phyloP scores from a whole-genome alignment of 2,797 vertebrate species.

The Alca torda region DNA sequence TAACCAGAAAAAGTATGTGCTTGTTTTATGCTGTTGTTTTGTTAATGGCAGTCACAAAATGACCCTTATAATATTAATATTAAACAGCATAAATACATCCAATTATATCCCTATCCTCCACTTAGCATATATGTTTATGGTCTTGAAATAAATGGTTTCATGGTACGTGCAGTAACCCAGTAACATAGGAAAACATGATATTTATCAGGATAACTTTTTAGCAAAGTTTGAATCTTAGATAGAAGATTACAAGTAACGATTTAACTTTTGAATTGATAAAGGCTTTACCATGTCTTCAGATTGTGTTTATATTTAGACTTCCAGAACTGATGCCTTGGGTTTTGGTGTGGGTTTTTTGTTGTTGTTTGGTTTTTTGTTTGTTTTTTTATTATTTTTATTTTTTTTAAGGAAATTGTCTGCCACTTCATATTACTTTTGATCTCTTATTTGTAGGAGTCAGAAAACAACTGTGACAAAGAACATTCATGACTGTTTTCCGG shows the following conservation, averaged over 20 bases:
- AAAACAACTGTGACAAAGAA: background rate
- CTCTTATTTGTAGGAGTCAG: background rate
- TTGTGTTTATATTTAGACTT: background rate
- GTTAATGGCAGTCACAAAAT: background rate
- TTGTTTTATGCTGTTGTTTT: background rate
- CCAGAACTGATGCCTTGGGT: background rate
- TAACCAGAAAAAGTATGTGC: background rate
- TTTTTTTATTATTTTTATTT: too few relatives aligned
- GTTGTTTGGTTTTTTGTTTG: too few relatives aligned
- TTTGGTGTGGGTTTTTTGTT: too few relatives aligned
- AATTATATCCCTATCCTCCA: background rate
- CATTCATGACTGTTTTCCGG: background rate
- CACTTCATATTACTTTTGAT: background rate
- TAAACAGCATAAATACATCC: background rate
- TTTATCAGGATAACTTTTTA: background rate
- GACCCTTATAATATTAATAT: background rate
- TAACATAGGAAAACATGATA: background rate
- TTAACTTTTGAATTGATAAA: background rate
- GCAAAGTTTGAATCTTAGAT: background rate
- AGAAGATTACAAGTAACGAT: too few relatives aligned
- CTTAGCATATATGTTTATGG: background rate
- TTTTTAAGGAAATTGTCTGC: background rate
- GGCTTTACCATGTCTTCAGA: background rate
- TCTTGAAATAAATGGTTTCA: background rate
- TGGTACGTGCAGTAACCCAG: background rate